phyloP scores from a whole-genome alignment of 2,113 vertebrate species.

The Oncorhynchus mykiss region DNA sequence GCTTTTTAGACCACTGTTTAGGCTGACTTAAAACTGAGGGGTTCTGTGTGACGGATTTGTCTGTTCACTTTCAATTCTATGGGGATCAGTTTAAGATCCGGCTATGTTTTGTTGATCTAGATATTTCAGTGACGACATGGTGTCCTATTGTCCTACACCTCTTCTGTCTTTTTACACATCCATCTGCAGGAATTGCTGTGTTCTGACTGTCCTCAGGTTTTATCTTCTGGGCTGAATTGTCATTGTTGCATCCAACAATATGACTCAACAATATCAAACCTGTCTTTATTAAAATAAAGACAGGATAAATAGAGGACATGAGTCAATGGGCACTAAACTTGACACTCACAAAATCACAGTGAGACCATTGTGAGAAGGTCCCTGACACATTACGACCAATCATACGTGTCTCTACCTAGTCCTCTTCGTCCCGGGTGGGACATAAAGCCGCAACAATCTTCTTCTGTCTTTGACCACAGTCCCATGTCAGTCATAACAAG shows the following conservation, averaged over 20 bases:
- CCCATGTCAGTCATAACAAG: too few relatives aligned
- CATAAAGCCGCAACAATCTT: too few relatives aligned
- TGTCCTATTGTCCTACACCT: neutral
- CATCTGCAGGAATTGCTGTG: neutral
- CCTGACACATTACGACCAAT: too few relatives aligned
- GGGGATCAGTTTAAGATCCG: neutral
- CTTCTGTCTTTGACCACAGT: neutral
- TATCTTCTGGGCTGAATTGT: conserved; percentile 2
- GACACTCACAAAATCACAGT: neutral
- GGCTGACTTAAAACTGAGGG: neutral
- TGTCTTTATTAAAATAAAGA: neutral
- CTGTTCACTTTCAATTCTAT: neutral
- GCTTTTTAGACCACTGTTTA: conserved; percentile 19
- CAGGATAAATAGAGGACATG: neutral
- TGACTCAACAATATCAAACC: neutral
- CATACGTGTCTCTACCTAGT: too few relatives aligned
- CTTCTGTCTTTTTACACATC: neutral
- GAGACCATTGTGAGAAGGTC: conserved; percentile 11
- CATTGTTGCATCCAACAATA: neutral
- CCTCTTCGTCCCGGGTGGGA: too few relatives aligned
- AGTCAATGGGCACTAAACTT: conserved; percentile 15
- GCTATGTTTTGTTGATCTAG: neutral
- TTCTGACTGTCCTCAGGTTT: neutral
- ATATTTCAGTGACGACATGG: neutral
- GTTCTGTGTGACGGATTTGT: neutral